phyloP scores from a whole-genome alignment of 2,888 invertebrate genomes.

The Scaptodrosophila latifasciaeformis region DNA sequence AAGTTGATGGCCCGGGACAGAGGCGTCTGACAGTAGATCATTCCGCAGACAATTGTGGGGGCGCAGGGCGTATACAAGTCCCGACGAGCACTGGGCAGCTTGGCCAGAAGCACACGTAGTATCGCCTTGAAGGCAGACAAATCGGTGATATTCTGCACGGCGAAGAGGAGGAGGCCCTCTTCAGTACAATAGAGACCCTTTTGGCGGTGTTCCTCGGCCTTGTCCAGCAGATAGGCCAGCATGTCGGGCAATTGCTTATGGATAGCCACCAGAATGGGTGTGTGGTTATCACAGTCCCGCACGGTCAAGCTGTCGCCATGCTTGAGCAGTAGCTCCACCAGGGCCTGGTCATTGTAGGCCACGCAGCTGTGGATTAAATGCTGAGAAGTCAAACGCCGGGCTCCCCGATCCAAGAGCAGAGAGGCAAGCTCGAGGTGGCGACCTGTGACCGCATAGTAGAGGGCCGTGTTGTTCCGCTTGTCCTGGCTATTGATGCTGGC shows the following conservation, averaged over 20 bases:
- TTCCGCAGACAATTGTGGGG: constrained; percentile 45
- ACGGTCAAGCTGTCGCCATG: constrained; percentile 69
- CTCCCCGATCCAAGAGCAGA: constrained; percentile 79
- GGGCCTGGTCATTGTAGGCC: constrained; percentile 77
- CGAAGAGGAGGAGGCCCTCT: constrained; percentile 63
- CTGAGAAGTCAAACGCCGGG: constrained; percentile 82
- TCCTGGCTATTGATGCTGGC: constrained; percentile 83
- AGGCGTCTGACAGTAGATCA: constrained; percentile 79
- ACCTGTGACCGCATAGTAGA: constrained; percentile 66
- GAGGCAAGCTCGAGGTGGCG: constrained; percentile 60
- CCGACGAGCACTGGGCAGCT: constrained; percentile 75
- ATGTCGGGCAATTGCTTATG: constrained; percentile 79
- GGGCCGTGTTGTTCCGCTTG: constrained; percentile 76
- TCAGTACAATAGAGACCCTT: constrained; percentile 53
- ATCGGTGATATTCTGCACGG: constrained; percentile 66
- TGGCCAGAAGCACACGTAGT: constrained; percentile 70
- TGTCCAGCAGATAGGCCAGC: constrained; percentile 78
- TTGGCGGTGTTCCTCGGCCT: constrained; percentile 41
- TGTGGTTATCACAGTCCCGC: constrained; percentile 77
- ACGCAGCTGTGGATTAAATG: constrained; percentile 83
- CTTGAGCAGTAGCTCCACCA: constrained; percentile 66
- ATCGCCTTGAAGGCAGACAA: constrained; percentile 54
- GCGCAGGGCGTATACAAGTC: constrained; percentile 76
- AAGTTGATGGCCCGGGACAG: constrained; percentile 78
- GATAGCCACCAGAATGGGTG: constrained; percentile 83